Evolutionary conservation across 2,888 invertebrate species (phyloP).

Genomic region (Drosophila recens): DNA sequence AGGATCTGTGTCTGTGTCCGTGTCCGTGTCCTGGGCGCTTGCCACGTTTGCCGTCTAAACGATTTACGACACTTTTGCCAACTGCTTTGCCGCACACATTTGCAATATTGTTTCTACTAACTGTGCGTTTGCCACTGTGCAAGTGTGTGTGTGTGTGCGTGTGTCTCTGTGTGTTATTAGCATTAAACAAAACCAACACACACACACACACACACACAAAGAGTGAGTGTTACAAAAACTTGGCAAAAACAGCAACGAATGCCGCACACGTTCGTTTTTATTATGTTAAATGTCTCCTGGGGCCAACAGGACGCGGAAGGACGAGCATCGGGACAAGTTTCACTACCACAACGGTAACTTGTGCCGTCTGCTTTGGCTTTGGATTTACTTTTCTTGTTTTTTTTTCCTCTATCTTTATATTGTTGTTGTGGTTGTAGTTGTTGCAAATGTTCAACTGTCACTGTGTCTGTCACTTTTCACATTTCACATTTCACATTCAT

Average conservation of each 20-base stretch:
- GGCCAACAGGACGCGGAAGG: slow-evolving; percentile 56
- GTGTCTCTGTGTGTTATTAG: slow-evolving; percentile 67
- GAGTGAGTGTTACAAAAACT: slow-evolving; percentile 44
- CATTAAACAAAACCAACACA: slow-evolving; percentile 65
- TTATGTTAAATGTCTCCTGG: slow-evolving; percentile 82
- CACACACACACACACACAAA: slow-evolving; percentile 6
- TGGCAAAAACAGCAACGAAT: slow-evolving; percentile 66
- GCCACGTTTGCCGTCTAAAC: slow-evolving; percentile 79
- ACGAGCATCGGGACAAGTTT: slow-evolving; percentile 13
- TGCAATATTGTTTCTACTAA: slow-evolving; percentile 70
- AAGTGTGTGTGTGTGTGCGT: slow-evolving; percentile 2
- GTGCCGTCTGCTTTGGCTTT: slow-evolving; percentile 48
- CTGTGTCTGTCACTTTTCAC: slow-evolving; percentile 77
- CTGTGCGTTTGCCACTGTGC: slow-evolving; percentile 37
- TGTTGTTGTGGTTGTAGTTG: slow-evolving; percentile 27
- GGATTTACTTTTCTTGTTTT: slow-evolving; percentile 23
- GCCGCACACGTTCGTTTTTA: slow-evolving; percentile 79
- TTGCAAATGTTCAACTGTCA: slow-evolving; percentile 74
- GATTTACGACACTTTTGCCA: slow-evolving; percentile 80
- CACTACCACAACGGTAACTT: slow-evolving; percentile 41
- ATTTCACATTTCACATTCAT: slow-evolving; percentile 72
- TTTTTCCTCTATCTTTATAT: slow-evolving; percentile 7
- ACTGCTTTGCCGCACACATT: slow-evolving; percentile 77
- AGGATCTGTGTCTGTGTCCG: slow-evolving; percentile 29
- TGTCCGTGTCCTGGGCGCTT: slow-evolving; percentile 42